Percentiles rank a stretch among this genome's conserved stretches.
phyloP scores from a whole-genome alignment of 2,113 vertebrate genomes.

The Monopterus albus region DNA sequence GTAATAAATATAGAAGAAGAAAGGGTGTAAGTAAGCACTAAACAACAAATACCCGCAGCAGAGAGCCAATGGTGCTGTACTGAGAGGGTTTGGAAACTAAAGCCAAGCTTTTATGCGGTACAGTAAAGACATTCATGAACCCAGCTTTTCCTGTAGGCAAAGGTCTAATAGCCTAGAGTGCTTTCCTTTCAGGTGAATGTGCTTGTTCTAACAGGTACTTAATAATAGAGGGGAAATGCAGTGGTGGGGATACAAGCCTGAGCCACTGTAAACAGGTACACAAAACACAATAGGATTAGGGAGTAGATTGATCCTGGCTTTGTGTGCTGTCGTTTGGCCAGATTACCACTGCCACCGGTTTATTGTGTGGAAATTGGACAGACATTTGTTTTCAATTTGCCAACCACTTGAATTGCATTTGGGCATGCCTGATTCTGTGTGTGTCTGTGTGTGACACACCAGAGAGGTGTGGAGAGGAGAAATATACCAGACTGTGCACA shows the following conservation, averaged over 20 bases:
- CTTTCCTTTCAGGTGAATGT: conserved; percentile 72
- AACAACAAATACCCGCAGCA: conserved; percentile 15
- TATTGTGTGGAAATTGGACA: conserved; percentile 73
- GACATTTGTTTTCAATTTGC: conserved; percentile 76
- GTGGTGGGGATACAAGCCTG: conserved; percentile 53
- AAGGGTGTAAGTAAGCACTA: background rate
- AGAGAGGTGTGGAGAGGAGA: conserved; percentile 23
- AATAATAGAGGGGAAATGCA: conserved; percentile 65
- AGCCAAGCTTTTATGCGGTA: conserved; percentile 44
- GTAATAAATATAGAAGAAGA: conserved; percentile 24
- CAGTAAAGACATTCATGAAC: conserved; percentile 61
- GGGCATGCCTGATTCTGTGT: conserved; percentile 32
- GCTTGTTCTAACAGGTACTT: conserved; percentile 77
- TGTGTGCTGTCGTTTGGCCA: conserved; percentile 68
- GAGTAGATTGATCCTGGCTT: conserved; percentile 72
- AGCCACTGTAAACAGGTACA: conserved; percentile 75
- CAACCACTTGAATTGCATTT: conserved; percentile 58
- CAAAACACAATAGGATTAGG: conserved; percentile 72
- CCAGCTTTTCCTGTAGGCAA: conserved; percentile 35
- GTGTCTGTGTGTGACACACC: conserved; percentile 21
- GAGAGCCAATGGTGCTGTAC: conserved; percentile 23
- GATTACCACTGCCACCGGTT: conserved; percentile 68
- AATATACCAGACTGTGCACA: conserved; percentile 1
- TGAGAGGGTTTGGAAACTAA: conserved; percentile 38
- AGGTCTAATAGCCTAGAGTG: conserved; percentile 60